Evolutionary conservation across 2,888 invertebrate species (phyloP), one percentile per base, ranked within the genome.

Genomic region (Lasioglossum oenotherae): DNA sequence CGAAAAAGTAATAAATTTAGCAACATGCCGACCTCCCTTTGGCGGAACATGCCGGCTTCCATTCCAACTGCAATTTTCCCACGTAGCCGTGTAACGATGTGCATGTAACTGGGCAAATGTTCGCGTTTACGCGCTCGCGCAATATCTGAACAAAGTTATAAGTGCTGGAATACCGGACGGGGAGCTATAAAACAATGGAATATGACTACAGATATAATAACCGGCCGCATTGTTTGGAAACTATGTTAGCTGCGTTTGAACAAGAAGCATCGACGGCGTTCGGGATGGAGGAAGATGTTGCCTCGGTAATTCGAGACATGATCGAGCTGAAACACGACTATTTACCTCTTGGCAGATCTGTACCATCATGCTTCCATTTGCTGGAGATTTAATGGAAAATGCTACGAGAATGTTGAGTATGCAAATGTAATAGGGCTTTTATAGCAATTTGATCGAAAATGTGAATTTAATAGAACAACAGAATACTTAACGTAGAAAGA

Each of bases 181-280:
- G 57, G 16, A 53, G 77, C 57, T 69, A 74, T 77, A 67, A 77
- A 74, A 77, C 77, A 77, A 57, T 67, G 46, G 46, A 14, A 49
- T 74, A 81, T 77, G 81, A 69, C 74, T 81, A 46, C 8, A 67
- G 44, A 57, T 81, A 46, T 77, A 81, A 81, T 74, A 82, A 82
- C 35, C 49, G 27, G 16, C 16, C 41, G 41, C 44, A 57, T 44
- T 77, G 84, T 74, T 81, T 67, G 57, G 73, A 60, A 77, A 71
- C 77, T 84, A 8, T 49, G 46, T 73, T 19, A 57, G 69, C 74
- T 72, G n/a, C 35, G 75, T 67, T 74, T 46, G 67, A 74, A 46
- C 38, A 67, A 57, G 81, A 76, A 46, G n/a, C 72, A 46, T 74
- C 16, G 27, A 8, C 27, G 16, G 5, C 31, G 64, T 35, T 23